Percentiles rank a stretch among this genome's conserved stretches.
Evolutionary conservation across 2,797 vertebrate species (phyloP).

Genomic region (Pantherophis vulpinus): DNA sequence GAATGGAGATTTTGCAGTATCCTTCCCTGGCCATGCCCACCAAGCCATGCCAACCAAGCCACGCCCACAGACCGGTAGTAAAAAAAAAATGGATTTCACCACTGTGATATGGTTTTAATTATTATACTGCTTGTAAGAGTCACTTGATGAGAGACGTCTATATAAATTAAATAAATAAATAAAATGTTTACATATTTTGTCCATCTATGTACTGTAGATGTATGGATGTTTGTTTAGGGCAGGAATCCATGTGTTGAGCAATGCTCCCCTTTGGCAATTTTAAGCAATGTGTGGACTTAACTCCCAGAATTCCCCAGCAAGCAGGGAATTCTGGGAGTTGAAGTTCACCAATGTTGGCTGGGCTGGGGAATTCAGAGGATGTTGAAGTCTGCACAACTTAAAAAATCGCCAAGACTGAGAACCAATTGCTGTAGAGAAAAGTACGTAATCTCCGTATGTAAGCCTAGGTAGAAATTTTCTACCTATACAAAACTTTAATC

Average conservation of each 20-base stretch:
- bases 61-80: no score
- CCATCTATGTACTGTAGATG: not conserved
- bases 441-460: not conserved
- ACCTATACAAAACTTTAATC: not conserved
- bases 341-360: not conserved
- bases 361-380: not conserved
- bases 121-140: not conserved
- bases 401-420: not conserved
- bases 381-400: not conserved
- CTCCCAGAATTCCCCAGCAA: not conserved
- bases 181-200: not conserved
- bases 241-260: not conserved
- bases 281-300: not conserved
- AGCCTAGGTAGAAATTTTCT: not conserved
- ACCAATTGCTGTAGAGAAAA: not conserved
- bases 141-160: not conserved
- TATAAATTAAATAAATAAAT: not conserved
- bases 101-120: not conserved
- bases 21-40: no score
- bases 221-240: not conserved
- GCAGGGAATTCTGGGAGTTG: not conserved
- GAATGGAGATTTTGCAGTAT: no score
- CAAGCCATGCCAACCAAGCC: no score
- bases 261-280: not conserved
- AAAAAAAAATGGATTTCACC: no score